Evolutionary conservation across 2,888 invertebrate genomes (phyloP), one percentile per base, ranked within the genome.

Genomic region (Villa cingulata): DNA sequence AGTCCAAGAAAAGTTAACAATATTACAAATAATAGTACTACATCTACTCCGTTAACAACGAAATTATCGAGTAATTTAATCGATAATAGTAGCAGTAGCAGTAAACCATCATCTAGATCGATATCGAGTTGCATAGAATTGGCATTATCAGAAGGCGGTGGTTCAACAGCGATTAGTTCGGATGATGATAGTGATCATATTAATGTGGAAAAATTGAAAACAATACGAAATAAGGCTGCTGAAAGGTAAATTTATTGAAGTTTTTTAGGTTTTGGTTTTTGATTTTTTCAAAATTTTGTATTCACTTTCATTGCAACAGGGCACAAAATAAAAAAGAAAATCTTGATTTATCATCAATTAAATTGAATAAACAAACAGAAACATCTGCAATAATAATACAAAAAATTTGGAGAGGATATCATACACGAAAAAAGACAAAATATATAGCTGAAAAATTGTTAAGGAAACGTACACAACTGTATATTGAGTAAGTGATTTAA

Each of bases 341-440:
- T 48, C 42, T 55, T 40, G 58, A 58, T 34, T 53, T 55, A 36
- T 52, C 58, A 16, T 53, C 56, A 53, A 52, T 48, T 14, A 59
- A 56, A 45, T 48, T 20, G 46, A 54, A 55, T 47, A 56, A 61
- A 37, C 57, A 60, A 41, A 64, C 66, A 0, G 73, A 73, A 56
- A 60, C 62, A 1, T 77, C 89, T 1, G 89, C 87, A 0, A 76
- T 85, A 32, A 80, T 80, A 23, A 89, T 90, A 60, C 90, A 90
- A 69, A 83, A 82, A 66, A 78, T 83, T 70, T 90, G 90, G 90
- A 71, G 88, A 20, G 89, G 90, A 0, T 89, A 86, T 65, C 75
- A 80, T 41, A 81, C 85, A 36, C 72, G 89, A 57, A 85, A 87
- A 54, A 66, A 64, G 62, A 66, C 63, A 18, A 64, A 66, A 41